Evolutionary conservation across 2,797 vertebrate genomes (phyloP).

Genomic region (Spondyliosoma cantharus): DNA sequence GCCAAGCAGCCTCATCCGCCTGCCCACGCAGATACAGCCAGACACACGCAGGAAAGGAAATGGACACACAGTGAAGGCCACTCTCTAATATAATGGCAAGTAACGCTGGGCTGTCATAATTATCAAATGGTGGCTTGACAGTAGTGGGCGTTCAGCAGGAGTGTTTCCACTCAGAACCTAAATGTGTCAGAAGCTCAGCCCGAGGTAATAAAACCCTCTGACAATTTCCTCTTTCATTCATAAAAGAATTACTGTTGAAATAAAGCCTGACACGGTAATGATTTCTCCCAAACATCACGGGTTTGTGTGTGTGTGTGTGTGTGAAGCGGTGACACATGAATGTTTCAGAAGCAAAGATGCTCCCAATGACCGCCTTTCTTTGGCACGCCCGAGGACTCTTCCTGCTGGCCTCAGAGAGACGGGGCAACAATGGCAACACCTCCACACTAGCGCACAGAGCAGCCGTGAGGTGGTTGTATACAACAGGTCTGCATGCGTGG

Average conservation of each 20-base stretch:
- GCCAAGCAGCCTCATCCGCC: constrained; percentile 33
- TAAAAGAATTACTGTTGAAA: constrained; percentile 37
- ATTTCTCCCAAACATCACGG: constrained; percentile 28
- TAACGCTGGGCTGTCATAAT: constrained; percentile 45
- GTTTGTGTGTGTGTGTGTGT: background rate
- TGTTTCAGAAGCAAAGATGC: constrained; percentile 68
- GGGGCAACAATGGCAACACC: constrained; percentile 31
- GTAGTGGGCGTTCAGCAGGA: constrained; percentile 45
- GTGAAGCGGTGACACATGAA: constrained; percentile 64
- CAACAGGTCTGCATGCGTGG: constrained; percentile 34
- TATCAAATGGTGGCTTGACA: constrained; percentile 34
- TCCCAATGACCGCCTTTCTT: constrained; percentile 68
- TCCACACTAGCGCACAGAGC: constrained; percentile 15
- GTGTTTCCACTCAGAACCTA: constrained; percentile 51
- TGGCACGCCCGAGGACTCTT: constrained; percentile 55
- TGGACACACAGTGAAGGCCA: constrained; percentile 48
- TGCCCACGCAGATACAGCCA: constrained; percentile 46
- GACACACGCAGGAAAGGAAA: constrained; percentile 33
- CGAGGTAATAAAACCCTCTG: constrained; percentile 39
- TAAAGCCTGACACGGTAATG: constrained; percentile 43
- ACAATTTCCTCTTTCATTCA: constrained; percentile 51
- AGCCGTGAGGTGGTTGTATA: constrained; percentile 3
- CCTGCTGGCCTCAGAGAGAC: constrained; percentile 45
- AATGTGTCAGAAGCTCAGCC: constrained; percentile 48
- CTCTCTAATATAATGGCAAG: constrained; percentile 37